These are phyloP conservation scores for Selenia dentaria DNA, from an alignment of 2,888 invertebrate species.

Conservation along the genomic window DNA sequence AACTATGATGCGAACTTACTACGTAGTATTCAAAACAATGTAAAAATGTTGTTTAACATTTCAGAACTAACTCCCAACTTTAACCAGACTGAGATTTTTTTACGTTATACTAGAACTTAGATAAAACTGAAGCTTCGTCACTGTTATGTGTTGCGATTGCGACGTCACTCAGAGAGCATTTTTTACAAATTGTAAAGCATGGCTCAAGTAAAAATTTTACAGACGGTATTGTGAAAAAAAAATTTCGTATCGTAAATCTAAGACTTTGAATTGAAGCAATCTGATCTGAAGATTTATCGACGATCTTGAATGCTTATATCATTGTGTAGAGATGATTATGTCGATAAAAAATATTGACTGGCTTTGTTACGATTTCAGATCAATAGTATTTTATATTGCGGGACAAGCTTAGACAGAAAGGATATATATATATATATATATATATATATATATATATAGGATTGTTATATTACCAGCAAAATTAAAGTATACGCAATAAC, in stretches of 20 bases:
- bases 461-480: too few species aligned
- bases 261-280: slow-evolving; percentile 35
- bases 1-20: too few species aligned
- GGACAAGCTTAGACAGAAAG: too few species aligned
- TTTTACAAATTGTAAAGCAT: slow-evolving; percentile 2
- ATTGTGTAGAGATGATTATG: slow-evolving; percentile 17
- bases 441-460: too few species aligned
- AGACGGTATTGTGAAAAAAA: slow-evolving; percentile 31
- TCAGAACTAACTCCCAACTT: too few species aligned
- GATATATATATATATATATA: too few species aligned
- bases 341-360: slow-evolving; percentile 15
- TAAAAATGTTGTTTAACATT: too few species aligned
- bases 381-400: too few species aligned
- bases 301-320: slow-evolving; percentile 13
- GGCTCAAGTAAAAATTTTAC: slow-evolving; percentile 7
- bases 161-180: background rate
- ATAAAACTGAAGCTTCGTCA: background rate
- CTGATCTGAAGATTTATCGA: slow-evolving; percentile 36
- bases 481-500: too few species aligned
- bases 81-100: too few species aligned
- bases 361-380: background rate
- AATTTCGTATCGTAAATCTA: slow-evolving; percentile 46
- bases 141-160: background rate
- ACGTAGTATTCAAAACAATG: too few species aligned
- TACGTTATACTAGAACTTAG: too few species aligned